phyloP scores from a whole-genome alignment of 1,140 invertebrate genomes.

The Saccostrea cuccullata region DNA sequence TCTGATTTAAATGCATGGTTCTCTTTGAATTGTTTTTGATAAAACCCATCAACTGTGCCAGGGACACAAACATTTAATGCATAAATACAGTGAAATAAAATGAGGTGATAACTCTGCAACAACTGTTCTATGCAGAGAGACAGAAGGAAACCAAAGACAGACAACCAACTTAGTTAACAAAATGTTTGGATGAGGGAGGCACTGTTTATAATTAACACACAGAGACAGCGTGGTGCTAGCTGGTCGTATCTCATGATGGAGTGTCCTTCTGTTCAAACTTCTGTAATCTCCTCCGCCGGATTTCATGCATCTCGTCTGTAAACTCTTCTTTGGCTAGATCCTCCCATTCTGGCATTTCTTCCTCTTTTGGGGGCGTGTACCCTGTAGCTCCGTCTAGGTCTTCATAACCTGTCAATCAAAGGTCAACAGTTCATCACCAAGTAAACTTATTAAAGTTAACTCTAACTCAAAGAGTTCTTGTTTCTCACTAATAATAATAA shows the following conservation, averaged over 20 bases:
- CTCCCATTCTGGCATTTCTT: slow-evolving; percentile 69
- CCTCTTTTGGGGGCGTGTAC: slow-evolving; percentile 63
- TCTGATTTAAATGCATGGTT: too few species aligned
- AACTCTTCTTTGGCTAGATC: slow-evolving; percentile 69
- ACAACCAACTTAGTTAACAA: neutral
- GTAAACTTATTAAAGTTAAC: too few species aligned
- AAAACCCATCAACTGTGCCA: too few species aligned
- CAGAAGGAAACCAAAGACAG: neutral
- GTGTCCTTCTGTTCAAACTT: slow-evolving; percentile 60
- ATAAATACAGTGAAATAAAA: too few species aligned
- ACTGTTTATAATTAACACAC: neutral
- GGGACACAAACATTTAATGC: too few species aligned
- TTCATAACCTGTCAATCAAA: slow-evolving; percentile 50
- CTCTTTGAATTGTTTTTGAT: too few species aligned
- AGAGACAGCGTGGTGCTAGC: neutral
- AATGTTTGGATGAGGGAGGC: neutral
- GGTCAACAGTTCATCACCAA: neutral
- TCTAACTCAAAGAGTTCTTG: neutral
- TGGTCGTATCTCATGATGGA: neutral
- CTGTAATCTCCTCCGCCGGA: slow-evolving; percentile 70
- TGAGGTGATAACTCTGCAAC: too few species aligned
- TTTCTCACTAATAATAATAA: too few species aligned
- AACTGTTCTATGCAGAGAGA: too few species aligned
- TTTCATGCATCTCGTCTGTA: slow-evolving; percentile 71
- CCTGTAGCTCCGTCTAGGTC: slow-evolving; percentile 69